Evolutionary conservation across 2,888 invertebrate genomes (phyloP).

Genomic region (Craniophora ligustri): DNA sequence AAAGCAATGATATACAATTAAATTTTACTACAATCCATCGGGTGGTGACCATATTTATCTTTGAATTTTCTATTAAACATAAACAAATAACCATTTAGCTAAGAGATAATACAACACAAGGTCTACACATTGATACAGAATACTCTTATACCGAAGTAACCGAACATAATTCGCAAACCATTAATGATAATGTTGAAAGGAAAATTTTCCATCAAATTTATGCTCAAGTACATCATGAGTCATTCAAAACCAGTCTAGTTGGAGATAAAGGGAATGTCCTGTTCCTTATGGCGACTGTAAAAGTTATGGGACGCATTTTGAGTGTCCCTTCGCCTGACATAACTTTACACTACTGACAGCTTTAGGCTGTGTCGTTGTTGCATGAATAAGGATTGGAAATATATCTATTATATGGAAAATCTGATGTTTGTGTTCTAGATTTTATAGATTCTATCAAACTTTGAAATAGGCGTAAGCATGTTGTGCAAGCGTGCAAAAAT

Average conservation of each 20-base stretch:
- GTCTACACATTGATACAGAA: conserved; percentile 19
- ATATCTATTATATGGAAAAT: conserved; percentile 25
- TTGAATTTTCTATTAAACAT: neutral
- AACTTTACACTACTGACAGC: conserved; percentile 46
- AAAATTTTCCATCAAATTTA: conserved; percentile 62
- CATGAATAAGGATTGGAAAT: conserved; percentile 43
- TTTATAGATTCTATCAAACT: conserved; percentile 2
- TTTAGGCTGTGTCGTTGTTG: conserved; percentile 38
- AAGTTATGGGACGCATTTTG: conserved; percentile 44
- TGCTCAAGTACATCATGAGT: conserved; percentile 52
- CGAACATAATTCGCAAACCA: conserved; percentile 53
- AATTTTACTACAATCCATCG: neutral
- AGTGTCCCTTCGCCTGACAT: conserved; percentile 41
- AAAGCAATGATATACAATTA: neutral
- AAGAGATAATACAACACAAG: conserved; percentile 13
- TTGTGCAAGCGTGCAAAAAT: neutral
- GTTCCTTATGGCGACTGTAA: conserved; percentile 44
- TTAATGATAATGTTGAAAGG: conserved; percentile 63
- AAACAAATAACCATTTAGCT: conserved; percentile 7
- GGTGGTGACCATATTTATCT: neutral
- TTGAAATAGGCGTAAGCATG: neutral
- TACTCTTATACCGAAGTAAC: conserved; percentile 24
- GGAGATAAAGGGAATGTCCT: conserved; percentile 47
- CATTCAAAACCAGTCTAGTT: conserved; percentile 44
- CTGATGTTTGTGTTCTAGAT: conserved; percentile 18